Evolutionary conservation across 2,797 vertebrate species (phyloP), one percentile per base, ranked within the genome.

Genomic region (Cryptoprocta ferox): DNA sequence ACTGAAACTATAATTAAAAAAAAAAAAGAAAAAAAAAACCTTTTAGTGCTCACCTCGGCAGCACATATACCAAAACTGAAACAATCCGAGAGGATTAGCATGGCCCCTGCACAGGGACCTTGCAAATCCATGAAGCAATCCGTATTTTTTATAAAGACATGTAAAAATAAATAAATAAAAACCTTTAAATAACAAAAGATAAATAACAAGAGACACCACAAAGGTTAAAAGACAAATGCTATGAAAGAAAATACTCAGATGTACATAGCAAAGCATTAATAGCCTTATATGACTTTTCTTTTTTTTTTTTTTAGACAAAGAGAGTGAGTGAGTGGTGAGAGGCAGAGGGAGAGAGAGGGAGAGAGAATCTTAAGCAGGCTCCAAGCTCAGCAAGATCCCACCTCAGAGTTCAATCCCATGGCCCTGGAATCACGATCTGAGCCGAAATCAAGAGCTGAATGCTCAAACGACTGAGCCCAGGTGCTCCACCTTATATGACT

Each of bases 211-310:
- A 87, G 16, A 87, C 15, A 26, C 30, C 50, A 82, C 50, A 78
- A 78, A 82, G 93, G 28, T 76, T 70, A 66, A 95, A 91, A 95
- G 35, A 88, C 35, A 88, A 80, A 82, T 37, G 37, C 45, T 16
- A 82, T 6, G 21, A 91, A 14, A 76, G 61, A 94, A 87, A 93
- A 83, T 37, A 81, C 9, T 59, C 76, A 39, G 3, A 79, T 3
- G 73, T 16, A 90, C 2, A 4, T 76, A 76, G 81, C 26, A 89
- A 59, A 90, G 35, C 7, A 45, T 86, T 68, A 89, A 42, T 81
- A 90, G 61, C 21, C 24, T 56, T 16, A 85, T 28, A 73, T 35
- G 30, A 63, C 88, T 50, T 88, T 50, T 59, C 21, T 59, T 59
- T 59, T 24, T 24, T 9, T 59, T 59, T 59, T 59, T 59, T 56